Percentiles rank a stretch among this genome's conserved stretches.
These are phyloP conservation scores for Bergia sp. DNA, from an alignment of 92 coral and sea anemone genomes.

Conservation along the genomic window DNA sequence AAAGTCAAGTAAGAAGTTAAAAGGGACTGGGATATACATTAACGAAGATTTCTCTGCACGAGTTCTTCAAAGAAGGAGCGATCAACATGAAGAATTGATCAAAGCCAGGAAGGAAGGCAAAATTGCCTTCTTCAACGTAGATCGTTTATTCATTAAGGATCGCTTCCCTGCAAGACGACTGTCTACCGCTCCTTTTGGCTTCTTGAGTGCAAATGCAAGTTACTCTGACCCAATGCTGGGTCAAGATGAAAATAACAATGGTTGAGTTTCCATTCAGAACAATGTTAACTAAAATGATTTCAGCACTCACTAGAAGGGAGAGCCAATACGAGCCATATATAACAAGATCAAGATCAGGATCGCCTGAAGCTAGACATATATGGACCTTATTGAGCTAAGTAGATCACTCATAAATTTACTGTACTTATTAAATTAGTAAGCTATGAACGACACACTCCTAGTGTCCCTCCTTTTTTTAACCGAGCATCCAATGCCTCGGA, in stretches of 20 bases:
- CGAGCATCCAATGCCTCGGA: not conserved
- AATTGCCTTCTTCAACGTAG: slow-evolving; percentile 38
- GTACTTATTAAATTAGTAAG: too few species aligned
- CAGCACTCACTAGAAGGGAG: slow-evolving; percentile 21
- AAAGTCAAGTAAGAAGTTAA: slow-evolving; percentile 21
- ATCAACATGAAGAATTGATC: slow-evolving; percentile 16
- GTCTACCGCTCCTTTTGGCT: not conserved
- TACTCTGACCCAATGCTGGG: slow-evolving; percentile 9
- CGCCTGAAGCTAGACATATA: slow-evolving; percentile 23
- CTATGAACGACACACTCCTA: too few species aligned
- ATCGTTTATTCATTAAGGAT: slow-evolving; percentile 27
- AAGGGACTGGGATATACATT: slow-evolving; percentile 19
- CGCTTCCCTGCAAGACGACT: slow-evolving; percentile 29
- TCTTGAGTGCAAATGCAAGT: slow-evolving; percentile 11
- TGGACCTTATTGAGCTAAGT: slow-evolving; percentile 9
- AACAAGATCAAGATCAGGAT: slow-evolving; percentile 32
- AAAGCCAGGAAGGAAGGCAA: slow-evolving; percentile 36
- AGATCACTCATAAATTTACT: slow-evolving; percentile 18
- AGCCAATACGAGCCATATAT: not conserved
- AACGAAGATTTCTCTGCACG: slow-evolving; percentile 33
- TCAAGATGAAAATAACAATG: slow-evolving; percentile 4
- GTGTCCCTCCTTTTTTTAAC: too few species aligned
- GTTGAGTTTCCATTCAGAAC: not conserved
- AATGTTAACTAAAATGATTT: not conserved
- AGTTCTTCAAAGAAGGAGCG: slow-evolving; percentile 34